Percentiles rank a stretch among this genome's conserved stretches.
phyloP scores from a whole-genome alignment of 2,797 vertebrate genomes.

The Masticophis lateralis region DNA sequence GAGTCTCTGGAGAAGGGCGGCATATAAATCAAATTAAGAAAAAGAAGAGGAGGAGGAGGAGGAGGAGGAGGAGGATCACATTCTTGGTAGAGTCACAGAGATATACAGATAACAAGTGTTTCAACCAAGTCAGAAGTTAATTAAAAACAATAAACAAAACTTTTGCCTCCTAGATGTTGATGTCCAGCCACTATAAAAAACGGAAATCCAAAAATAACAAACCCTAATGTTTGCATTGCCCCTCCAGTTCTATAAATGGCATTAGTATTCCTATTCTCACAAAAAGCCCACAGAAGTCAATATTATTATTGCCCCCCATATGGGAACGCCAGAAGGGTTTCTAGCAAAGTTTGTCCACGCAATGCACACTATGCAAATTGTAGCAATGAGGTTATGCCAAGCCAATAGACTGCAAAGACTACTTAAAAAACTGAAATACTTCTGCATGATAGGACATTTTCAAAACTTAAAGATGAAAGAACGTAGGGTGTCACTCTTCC shows the following conservation, averaged over 20 bases:
- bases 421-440: background rate
- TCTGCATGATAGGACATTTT: background rate
- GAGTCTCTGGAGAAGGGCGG: too few relatives aligned
- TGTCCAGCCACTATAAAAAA: background rate
- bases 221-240: background rate
- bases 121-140: background rate
- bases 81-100: background rate
- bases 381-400: background rate
- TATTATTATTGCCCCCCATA: background rate
- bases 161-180: background rate
- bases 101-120: background rate
- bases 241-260: background rate
- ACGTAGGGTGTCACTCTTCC: background rate
- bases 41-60: too few relatives aligned
- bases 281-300: background rate
- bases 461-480: background rate
- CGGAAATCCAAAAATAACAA: background rate
- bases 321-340: background rate
- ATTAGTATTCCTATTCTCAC: background rate
- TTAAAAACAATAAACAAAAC: background rate
- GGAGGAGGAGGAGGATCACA: too few relatives aligned
- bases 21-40: too few relatives aligned
- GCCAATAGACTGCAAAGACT: too few relatives aligned
- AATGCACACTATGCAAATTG: background rate
- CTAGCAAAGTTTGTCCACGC: background rate